Percentiles rank a stretch among this genome's conserved stretches.
Evolutionary conservation across 2,797 vertebrate species (phyloP).

Genomic region (Clamator glandarius): DNA sequence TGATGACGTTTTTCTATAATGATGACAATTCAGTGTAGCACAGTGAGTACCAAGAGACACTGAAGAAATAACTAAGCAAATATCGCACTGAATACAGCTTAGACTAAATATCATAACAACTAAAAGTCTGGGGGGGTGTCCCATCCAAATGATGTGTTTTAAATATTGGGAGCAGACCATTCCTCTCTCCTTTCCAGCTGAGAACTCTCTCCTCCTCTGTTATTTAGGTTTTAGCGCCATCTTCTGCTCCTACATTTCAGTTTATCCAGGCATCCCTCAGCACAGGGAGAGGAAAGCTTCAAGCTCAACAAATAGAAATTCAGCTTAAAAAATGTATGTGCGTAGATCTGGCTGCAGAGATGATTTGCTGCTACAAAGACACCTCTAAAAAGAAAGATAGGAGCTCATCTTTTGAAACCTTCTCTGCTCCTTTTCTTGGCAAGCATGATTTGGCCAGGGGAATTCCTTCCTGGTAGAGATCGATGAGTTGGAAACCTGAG

Average conservation of each 20-base stretch:
- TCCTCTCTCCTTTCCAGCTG: background rate
- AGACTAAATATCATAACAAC: background rate
- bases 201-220: background rate
- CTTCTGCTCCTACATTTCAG: constrained; percentile 28
- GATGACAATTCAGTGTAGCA: background rate
- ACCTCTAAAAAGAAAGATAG: background rate
- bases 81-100: background rate
- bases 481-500: background rate
- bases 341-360: background rate
- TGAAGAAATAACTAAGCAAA: background rate
- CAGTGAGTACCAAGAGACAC: background rate
- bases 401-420: background rate
- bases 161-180: background rate
- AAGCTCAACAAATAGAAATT: background rate
- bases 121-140: background rate
- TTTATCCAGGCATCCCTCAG: background rate
- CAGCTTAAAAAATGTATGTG: background rate
- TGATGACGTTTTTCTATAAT: background rate
- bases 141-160: background rate
- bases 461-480: background rate
- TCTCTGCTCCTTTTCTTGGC: background rate
- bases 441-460: background rate
- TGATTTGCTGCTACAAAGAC: background rate
- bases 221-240: constrained; percentile 50
- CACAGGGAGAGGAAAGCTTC: no score